These are phyloP conservation scores for Gasterosteus nipponicus DNA, from an alignment of 2,113 vertebrate species.

Conservation along the genomic window DNA sequence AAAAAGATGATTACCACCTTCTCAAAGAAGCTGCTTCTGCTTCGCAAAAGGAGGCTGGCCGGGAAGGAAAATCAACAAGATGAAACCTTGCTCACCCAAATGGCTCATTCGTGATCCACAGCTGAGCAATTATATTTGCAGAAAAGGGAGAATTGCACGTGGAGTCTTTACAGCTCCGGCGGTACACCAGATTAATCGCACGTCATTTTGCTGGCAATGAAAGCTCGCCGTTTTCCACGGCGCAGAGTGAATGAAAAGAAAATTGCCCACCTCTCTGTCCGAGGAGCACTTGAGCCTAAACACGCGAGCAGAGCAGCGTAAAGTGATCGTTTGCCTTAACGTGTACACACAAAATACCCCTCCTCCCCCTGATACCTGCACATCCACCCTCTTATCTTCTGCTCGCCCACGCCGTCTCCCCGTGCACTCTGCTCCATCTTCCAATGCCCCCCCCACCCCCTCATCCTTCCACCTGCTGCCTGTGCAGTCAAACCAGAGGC, in stretches of 20 bases:
- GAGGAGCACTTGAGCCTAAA: conserved; percentile 33
- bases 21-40: conserved; percentile 18
- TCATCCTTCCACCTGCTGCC: conserved; percentile 47
- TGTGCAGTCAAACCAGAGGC: conserved; percentile 79
- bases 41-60: conserved; percentile 29
- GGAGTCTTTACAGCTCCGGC: conserved; percentile 27
- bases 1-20: conserved; percentile 38
- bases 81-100: conserved; percentile 33
- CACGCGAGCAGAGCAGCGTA: conserved; percentile 47
- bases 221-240: conserved; percentile 60
- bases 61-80: conserved; percentile 43
- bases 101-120: conserved; percentile 41
- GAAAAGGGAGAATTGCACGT: conserved; percentile 35
- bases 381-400: conserved; percentile 34
- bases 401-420: conserved; percentile 55
- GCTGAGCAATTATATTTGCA: conserved; percentile 41
- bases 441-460: conserved; percentile 7
- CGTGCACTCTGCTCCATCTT: conserved; percentile 11
- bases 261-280: conserved; percentile 73
- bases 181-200: conserved; percentile 29
- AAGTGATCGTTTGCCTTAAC: conserved; percentile 67
- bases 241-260: conserved; percentile 74
- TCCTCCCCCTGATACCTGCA: too few relatives aligned
- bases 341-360: conserved; percentile 15
- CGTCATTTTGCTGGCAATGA: conserved; percentile 37